phyloP scores from a whole-genome alignment of 2,113 vertebrate genomes.

The Chloroceryle aenea region DNA sequence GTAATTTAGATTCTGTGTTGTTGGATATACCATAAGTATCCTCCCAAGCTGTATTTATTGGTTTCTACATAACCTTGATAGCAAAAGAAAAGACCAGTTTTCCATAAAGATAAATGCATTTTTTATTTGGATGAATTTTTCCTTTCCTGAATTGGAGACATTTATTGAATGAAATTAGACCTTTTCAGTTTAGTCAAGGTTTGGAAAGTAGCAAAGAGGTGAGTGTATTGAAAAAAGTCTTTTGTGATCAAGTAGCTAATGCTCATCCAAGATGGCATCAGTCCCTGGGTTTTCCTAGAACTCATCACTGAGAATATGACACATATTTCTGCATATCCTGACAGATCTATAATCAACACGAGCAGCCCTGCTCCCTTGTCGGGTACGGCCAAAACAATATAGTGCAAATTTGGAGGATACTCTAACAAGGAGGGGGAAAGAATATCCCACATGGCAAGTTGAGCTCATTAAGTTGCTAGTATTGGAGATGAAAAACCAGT shows the following conservation, averaged over 20 bases:
- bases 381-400: not conserved
- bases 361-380: not conserved
- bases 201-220: not conserved
- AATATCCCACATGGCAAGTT: fast-evolving
- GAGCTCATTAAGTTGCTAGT: not conserved
- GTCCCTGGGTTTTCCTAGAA: not conserved
- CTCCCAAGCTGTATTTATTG: not conserved
- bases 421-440: not conserved
- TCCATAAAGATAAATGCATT: not conserved
- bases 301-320: not conserved
- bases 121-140: not conserved
- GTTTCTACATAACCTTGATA: not conserved
- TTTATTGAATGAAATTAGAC: not conserved
- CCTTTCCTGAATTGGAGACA: not conserved
- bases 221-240: not conserved
- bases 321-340: not conserved
- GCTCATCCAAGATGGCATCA: not conserved
- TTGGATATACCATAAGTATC: not conserved
- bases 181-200: not conserved
- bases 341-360: not conserved
- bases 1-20: not conserved
- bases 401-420: not conserved
- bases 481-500: not conserved
- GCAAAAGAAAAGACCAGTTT: not conserved
- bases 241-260: not conserved